Evolutionary conservation across 2,113 vertebrate species (phyloP), one percentile per base, ranked within the genome.

Genomic region (Serilophus lunatus): DNA sequence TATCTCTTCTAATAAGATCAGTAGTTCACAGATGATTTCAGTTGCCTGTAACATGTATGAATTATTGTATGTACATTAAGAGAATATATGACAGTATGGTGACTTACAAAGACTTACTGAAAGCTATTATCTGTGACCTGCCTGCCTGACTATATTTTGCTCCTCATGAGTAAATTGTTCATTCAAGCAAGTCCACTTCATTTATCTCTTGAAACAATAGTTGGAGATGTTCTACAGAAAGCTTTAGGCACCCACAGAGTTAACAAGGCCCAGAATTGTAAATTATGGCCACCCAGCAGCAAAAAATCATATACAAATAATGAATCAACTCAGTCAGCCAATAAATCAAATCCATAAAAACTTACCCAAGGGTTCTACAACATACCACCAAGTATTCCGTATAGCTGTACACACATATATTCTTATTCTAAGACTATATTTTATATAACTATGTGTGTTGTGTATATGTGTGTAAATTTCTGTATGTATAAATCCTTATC

Each of bases 261-360:
- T 93, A 96, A 94, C 90, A 64, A 92, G 71, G 76, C 40, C 45
- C 92, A 79, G 88, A 93, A 94, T 12, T 81, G 83, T 75, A 96
- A 95, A 86, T 93, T 90, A 83, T 54, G 79, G 54, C 92, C 92
- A 96, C 90, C 88, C 88, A 94, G 88, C 88, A 95, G 86, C 69
- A 92, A 90, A 92, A 95, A 82, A 80, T 91, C 53, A 94, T 81
- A 95, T 49, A 94, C 85, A 96, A 93, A 94, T 92, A 93, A 94
- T 71, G 79, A 95, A 96, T 94, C 82, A 88, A 69, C 80, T 90
- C 5, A 6, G 70, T 90, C 71, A 86, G 57, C 79, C 90, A 96
- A 88, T 93, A 96, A 92, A 95, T 93, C 82, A 94, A 93, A 92
- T 63, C 82, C 90, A 92, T 90, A 95, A 95, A 94, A 93, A 66